Percentiles rank a stretch among this genome's conserved stretches.
phyloP scores from a whole-genome alignment of 2,797 vertebrate genomes.

The Bothrops alternatus region DNA sequence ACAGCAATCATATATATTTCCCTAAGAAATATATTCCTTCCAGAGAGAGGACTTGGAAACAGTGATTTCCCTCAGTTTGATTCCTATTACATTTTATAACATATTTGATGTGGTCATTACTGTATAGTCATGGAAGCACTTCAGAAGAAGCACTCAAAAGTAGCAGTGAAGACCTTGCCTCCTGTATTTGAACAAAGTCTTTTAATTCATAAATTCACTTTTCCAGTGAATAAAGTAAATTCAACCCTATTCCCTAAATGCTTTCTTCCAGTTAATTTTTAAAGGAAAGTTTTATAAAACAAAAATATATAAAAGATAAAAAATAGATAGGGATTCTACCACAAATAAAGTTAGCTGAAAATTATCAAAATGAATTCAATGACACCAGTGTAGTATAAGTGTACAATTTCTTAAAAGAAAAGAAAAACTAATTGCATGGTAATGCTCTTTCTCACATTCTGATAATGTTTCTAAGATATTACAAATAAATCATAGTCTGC shows the following conservation, averaged over 20 bases:
- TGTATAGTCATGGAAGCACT: background rate
- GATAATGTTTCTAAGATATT: background rate
- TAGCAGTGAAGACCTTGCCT: background rate
- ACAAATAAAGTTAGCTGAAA: background rate
- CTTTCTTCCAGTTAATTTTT: background rate
- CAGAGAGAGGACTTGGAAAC: background rate
- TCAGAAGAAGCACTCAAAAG: background rate
- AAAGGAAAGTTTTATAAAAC: background rate
- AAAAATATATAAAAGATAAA: background rate
- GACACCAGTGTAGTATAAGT: background rate
- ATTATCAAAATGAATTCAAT: background rate
- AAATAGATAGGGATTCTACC: background rate
- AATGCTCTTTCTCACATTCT: background rate
- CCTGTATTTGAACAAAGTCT: background rate
- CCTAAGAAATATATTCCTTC: background rate
- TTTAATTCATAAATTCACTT: background rate
- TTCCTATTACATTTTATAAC: background rate
- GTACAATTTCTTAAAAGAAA: background rate
- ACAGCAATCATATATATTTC: background rate
- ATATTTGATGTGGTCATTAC: background rate
- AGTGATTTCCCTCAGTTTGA: background rate
- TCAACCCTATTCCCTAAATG: background rate
- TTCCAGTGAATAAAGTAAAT: background rate
- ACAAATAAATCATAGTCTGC: background rate
- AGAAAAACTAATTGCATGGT: background rate